These are phyloP conservation scores for Lutjanus campechanus DNA, from an alignment of 2,797 vertebrate genomes.

Conservation along the genomic window DNA sequence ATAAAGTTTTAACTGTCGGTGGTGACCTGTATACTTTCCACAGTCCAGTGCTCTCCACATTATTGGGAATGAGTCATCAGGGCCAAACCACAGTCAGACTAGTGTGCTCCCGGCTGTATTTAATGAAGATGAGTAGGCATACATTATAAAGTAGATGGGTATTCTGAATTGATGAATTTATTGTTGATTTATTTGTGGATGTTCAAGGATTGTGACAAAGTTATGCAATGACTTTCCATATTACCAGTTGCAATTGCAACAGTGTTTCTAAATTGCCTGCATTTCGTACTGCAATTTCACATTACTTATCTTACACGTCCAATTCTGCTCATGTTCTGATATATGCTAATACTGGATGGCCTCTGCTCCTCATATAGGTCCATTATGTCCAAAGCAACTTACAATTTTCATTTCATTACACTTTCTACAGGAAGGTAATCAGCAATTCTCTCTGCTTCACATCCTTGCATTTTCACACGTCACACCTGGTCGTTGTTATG, in stretches of 20 bases:
- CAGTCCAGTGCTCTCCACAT: slow-evolving; percentile 13
- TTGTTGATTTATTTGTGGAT: background rate
- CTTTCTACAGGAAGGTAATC: slow-evolving; percentile 1
- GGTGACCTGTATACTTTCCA: slow-evolving; percentile 21
- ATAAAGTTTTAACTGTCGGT: slow-evolving; percentile 6
- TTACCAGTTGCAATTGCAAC: background rate
- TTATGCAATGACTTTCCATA: background rate
- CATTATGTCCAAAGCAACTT: slow-evolving; percentile 7
- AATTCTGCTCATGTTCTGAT: background rate
- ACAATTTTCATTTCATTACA: background rate
- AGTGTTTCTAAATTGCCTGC: background rate
- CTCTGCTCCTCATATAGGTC: background rate
- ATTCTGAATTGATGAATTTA: background rate
- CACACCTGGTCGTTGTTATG: slow-evolving; percentile 5
- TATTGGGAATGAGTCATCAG: slow-evolving; percentile 24
- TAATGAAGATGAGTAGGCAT: background rate
- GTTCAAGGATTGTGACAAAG: background rate
- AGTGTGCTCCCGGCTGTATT: background rate
- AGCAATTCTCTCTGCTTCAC: background rate
- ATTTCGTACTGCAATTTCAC: background rate
- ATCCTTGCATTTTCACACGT: slow-evolving; percentile 1
- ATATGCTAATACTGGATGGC: background rate
- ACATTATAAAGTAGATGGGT: background rate
- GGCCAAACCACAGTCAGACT: slow-evolving; percentile 6
- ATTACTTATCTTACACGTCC: background rate